Evolutionary conservation across 2,113 vertebrate genomes (phyloP).

Genomic region (Terrapene triunguis): DNA sequence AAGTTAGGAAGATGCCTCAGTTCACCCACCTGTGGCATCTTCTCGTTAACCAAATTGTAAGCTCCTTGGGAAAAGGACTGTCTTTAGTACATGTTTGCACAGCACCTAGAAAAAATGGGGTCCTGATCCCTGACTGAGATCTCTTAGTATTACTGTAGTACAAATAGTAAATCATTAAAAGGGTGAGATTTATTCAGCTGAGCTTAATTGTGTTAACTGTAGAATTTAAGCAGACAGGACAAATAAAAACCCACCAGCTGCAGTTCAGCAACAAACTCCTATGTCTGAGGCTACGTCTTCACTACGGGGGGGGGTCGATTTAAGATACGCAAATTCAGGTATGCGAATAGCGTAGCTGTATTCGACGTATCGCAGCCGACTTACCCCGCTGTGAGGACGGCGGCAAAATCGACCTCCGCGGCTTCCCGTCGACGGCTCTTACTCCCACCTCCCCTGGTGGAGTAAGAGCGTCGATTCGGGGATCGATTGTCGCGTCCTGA

Average conservation of each 20-base stretch:
- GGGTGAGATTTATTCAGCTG: conserved; percentile 7
- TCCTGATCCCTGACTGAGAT: background rate
- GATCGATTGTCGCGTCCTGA: no score
- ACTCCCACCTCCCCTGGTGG: no score
- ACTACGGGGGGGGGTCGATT: no score
- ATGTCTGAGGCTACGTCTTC: no score
- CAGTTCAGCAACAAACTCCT: background rate
- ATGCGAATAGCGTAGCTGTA: no score
- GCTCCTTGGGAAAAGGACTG: background rate
- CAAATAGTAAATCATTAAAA: background rate
- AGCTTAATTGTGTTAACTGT: conserved; percentile 23
- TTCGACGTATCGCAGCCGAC: no score
- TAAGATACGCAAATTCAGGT: no score
- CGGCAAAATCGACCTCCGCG: no score
- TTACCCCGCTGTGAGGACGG: no score
- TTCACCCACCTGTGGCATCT: background rate
- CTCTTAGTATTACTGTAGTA: background rate
- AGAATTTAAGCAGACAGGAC: background rate
- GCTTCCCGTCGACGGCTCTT: no score
- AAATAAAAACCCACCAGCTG: background rate
- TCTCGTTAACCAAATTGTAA: background rate
- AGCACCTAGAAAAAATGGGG: background rate
- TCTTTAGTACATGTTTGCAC: background rate
- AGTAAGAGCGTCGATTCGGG: no score
- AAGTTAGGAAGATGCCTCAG: background rate